Base-by-base conservation (phyloP, 2,888 invertebrate genomes). In the Steinernema scapterisci region DNA sequence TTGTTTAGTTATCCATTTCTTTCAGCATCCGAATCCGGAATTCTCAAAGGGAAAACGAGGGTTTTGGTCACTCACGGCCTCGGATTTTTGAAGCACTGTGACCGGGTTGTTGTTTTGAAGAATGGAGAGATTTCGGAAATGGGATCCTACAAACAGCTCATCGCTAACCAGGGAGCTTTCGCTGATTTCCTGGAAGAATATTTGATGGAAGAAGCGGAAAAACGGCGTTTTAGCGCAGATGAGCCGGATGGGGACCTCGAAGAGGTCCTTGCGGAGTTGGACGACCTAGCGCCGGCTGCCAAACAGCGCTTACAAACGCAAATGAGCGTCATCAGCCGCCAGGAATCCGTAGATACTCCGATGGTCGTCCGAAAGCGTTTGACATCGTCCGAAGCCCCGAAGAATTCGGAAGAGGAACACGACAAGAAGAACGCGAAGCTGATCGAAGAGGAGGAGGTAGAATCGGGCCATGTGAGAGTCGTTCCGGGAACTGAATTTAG, bases 61-160 rank as follows among this genome's bases (percentile, higher is more conserved):
- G 89, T 99, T 51, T 91, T 97, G 85, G 97, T 97, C 23, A 97
- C 97, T 0, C 97, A 99, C 88, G 93, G 94, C 79, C 93, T 97
- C 73, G 94, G 95, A 13, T 95, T 94, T 89, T 90, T 99, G 83
- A 93, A 95, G 0, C 92, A 94, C 87, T 94, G 94, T 2, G 95
- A 97, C 89, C 91, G 93, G 84, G 95, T 99, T 79, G 89, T 95
- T 79, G 97, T 97, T 3, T 89, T 99, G 84, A 93, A 93, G 86
- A 91, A 93, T 85, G 97, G 97, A 0, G 91, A 91, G 84, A 91
- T 97, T 23, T 93, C 94, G 0, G 97, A 97, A 89, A 91, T 90
- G 71, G 97, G 97, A 73, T 93, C 93, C 1, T 97, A 96, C 89
- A 92, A 93, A 82, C 92, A 96, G 87, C 90, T 99, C 84, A 88